Evolutionary conservation across 2,888 invertebrate genomes (phyloP).

Genomic region (Sepioteuthis lessoniana): DNA sequence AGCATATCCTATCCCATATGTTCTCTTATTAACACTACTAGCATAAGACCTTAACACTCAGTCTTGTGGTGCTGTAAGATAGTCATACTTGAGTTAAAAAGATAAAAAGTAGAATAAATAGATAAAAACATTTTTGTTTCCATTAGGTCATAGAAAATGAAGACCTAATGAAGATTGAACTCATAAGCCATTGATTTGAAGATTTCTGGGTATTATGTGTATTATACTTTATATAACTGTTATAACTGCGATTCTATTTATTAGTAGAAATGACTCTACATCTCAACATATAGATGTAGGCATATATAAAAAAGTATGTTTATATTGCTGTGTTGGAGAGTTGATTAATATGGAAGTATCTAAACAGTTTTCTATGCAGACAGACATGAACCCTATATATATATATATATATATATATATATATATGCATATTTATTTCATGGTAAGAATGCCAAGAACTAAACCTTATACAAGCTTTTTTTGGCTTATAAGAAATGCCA

Average conservation of each 20-base stretch:
- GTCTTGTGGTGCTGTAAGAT: too few species aligned
- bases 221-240: too few species aligned
- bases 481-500: neutral
- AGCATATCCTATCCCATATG: too few species aligned
- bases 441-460: constrained; percentile 17
- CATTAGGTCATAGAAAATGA: too few species aligned
- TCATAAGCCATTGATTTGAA: neutral
- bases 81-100: too few species aligned
- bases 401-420: neutral
- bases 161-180: neutral
- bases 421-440: neutral
- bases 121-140: neutral
- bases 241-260: neutral
- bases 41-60: too few species aligned
- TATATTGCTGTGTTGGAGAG: neutral
- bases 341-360: neutral
- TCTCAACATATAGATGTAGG: neutral
- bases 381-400: neutral
- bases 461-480: neutral
- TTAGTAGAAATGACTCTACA: neutral
- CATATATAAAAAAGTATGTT: neutral
- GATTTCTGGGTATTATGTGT: neutral
- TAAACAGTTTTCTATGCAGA: neutral
- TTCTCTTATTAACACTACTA: too few species aligned
- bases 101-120: too few species aligned